These are phyloP conservation scores for Homalodisca vitripennis DNA, from an alignment of 1,140 invertebrate genomes.

Conservation along the genomic window DNA sequence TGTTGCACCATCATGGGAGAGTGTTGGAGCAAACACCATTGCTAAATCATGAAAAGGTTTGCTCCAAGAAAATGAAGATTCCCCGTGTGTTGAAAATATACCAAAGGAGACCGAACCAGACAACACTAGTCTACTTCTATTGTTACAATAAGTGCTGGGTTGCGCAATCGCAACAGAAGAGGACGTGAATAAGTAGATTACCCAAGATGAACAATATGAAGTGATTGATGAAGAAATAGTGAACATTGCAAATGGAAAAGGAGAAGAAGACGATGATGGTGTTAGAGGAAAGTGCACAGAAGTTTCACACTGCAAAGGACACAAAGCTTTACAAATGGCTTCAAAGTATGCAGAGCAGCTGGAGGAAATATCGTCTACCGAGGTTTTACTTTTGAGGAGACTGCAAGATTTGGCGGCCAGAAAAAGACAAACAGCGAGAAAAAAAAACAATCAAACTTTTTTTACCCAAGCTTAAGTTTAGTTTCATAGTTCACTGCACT, in stretches of 20 bases:
- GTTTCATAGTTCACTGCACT: constrained; percentile 1
- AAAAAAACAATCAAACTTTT: constrained; percentile 15
- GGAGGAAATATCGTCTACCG: constrained; percentile 18
- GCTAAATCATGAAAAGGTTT: constrained; percentile 20
- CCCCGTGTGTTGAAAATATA: background rate
- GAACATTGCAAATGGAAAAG: constrained; percentile 4
- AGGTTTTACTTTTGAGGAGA: constrained; percentile 12
- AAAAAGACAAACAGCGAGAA: constrained; percentile 18
- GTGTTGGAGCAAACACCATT: constrained; percentile 15
- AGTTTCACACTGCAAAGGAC: background rate
- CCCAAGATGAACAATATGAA: constrained; percentile 20
- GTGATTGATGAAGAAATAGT: constrained; percentile 15
- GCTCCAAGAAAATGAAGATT: constrained; percentile 17
- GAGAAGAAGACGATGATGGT: constrained; percentile 5
- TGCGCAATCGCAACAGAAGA: background rate
- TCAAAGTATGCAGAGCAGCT: constrained; percentile 11
- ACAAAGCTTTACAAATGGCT: constrained; percentile 8
- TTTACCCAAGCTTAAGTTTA: constrained; percentile 4
- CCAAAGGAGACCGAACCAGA: background rate
- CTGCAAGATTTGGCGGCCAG: constrained; percentile 9
- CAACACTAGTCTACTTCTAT: constrained; percentile 10
- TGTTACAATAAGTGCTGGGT: constrained; percentile 6
- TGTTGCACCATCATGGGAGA: constrained; percentile 7
- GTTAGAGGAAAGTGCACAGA: background rate
- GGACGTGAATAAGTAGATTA: background rate